Evolutionary conservation across 2,113 vertebrate genomes (phyloP).

Genomic region (Diphyllodes magnificus): DNA sequence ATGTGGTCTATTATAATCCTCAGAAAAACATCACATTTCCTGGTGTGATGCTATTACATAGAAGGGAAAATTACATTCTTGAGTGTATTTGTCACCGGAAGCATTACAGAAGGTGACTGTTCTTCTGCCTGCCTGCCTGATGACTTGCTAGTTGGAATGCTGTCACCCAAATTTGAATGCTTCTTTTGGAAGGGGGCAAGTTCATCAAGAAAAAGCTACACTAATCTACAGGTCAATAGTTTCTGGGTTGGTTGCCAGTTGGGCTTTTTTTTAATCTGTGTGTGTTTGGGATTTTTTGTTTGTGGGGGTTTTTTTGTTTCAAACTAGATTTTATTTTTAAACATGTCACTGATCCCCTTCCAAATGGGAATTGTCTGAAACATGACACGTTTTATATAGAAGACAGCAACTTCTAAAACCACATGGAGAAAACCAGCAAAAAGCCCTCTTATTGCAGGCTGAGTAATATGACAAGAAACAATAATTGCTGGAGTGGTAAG

Average conservation of each 20-base stretch:
- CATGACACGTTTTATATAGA: background rate
- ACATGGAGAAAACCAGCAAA: background rate
- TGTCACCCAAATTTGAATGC: background rate
- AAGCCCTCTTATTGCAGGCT: background rate
- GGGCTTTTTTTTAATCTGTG: accelerated
- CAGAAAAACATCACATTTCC: constrained; percentile 17
- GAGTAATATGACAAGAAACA: background rate
- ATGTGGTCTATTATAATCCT: constrained; percentile 4
- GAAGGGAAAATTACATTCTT: constrained; percentile 35
- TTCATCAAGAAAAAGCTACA: background rate
- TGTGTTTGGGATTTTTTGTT: background rate
- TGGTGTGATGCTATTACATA: background rate
- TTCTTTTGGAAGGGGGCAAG: background rate
- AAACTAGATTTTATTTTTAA: background rate
- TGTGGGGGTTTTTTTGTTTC: background rate
- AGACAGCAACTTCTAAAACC: background rate
- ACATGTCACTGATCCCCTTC: background rate
- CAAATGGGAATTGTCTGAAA: background rate
- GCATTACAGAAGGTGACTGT: background rate
- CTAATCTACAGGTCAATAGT: background rate
- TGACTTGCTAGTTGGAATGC: background rate
- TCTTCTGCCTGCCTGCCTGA: background rate
- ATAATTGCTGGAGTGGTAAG: background rate
- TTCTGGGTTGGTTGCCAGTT: background rate
- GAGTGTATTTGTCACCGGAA: constrained; percentile 13